Base-by-base conservation (phyloP, 1,140 invertebrate genomes). In the Drosophila orosa region DNA sequence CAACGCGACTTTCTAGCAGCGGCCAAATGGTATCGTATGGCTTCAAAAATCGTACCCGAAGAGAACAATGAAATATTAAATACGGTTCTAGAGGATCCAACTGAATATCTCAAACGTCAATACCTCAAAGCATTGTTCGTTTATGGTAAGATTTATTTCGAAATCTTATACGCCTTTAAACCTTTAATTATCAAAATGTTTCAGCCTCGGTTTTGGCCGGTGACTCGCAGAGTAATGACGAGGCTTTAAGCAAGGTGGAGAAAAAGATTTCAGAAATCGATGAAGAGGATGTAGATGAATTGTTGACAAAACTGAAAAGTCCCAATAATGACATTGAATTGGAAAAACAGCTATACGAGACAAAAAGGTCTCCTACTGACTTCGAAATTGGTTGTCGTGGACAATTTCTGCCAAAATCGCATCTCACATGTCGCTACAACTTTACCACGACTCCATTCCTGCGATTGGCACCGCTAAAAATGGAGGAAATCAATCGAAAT, bases 321-420 rank as follows among this genome's bases (percentile, higher is more conserved):
- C 22, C 58, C 5, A 9, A 33, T 0, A 42, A 48, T 27, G 59
- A 60, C 3, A 40, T 15, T 3, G 29, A 58, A 19, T 1, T 78
- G 2, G 39, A 52, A 7, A 13, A 17, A 2, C 29, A 63, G 9
- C 19, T 74, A 0, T 31, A 45, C 3, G 13, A 33, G 1, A 33
- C 8, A 10, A 37, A 67, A 24, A 40, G 17, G 9, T 0, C 24
- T 1, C 3, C 92, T 54, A 91, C 94, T 54, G 91, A 93, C 5
- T 95, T 98, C 92, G 97, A 99, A 92, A 94, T 95, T 74, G 93
- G 99, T 4, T 99, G 98, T 91, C 94, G 98, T 17, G 96, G 96
- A 29, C 98, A 98, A 91, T 93, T 96, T 59, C 65, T 85, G 2
- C 85, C 92, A 27, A 19, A 24, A n/a, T 17, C 5, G 0, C 56